A percentile compares a stretch with the other conserved stretches of the same genome.
Conservation (phyloP, 37 sponge, comb jelly and placozoan genomes). For the Spongia lamella region DNA sequence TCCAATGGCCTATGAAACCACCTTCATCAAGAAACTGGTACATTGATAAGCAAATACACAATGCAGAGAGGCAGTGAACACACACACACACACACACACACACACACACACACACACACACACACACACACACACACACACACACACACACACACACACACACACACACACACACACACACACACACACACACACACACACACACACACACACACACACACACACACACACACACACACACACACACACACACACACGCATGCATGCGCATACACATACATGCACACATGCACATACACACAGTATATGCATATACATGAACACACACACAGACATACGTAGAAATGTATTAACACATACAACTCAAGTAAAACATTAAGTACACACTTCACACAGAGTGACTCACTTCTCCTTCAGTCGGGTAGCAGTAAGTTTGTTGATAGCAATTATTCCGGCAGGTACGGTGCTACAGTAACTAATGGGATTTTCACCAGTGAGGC, state of each 20-base stretch:
- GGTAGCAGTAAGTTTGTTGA: too few species aligned
- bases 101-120: constrained; percentile 21
- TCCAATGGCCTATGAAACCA: too few species aligned
- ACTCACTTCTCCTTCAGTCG: too few species aligned
- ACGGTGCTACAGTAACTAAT: too few species aligned
- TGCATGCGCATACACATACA: constrained; percentile 36
- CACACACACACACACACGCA: constrained; percentile 29
- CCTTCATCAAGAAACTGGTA: too few species aligned
- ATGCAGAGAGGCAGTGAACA: background rate
- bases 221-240: constrained; percentile 3
- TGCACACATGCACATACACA: background rate
- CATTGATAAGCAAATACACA: background rate
- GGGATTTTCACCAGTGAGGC: too few species aligned
- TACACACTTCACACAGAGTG: background rate
- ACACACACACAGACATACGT: too few species aligned
- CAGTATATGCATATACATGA: too few species aligned
- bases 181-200: constrained; percentile 35
- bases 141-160: constrained; percentile 30
- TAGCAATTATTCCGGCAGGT: too few species aligned
- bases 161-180: constrained; percentile 21
- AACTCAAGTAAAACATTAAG: too few species aligned
- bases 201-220: constrained; percentile 21
- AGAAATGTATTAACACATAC: too few species aligned
- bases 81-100: constrained; percentile 25
- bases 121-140: constrained; percentile 9